Evolutionary conservation across 2,888 invertebrate genomes (phyloP).

Genomic region (Diarsia mendica): DNA sequence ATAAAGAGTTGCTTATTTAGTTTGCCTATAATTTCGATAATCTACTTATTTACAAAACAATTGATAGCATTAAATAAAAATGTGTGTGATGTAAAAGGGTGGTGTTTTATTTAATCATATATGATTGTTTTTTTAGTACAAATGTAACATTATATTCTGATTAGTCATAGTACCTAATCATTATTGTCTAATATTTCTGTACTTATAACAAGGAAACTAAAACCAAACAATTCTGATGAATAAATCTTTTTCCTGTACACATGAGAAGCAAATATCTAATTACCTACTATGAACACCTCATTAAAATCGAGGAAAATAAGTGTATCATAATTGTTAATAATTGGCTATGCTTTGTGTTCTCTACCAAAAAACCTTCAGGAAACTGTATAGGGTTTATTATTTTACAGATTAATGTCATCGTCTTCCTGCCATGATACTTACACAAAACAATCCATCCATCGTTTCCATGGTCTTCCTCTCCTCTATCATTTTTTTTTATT

Average conservation of each 20-base stretch:
- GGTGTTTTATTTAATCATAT: background rate
- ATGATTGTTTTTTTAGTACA: background rate
- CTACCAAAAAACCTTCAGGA: background rate
- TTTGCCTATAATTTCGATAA: slow-evolving; percentile 8
- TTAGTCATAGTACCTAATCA: background rate
- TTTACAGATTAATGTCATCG: background rate
- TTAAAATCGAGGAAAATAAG: slow-evolving; percentile 15
- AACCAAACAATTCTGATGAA: slow-evolving; percentile 3
- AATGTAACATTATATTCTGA: background rate
- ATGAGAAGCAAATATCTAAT: slow-evolving; percentile 26
- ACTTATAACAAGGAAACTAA: slow-evolving; percentile 16
- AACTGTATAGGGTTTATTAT: background rate
- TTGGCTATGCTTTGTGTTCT: background rate
- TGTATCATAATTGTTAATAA: background rate
- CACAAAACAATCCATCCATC: no score
- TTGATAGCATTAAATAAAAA: background rate
- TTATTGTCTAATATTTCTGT: slow-evolving; percentile 15
- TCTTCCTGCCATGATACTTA: no score
- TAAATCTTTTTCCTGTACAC: slow-evolving; percentile 12
- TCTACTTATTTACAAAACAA: slow-evolving; percentile 44
- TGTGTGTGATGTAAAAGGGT: background rate
- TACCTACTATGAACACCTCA: slow-evolving; percentile 5
- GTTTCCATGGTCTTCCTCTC: no score
- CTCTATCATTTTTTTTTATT: no score
- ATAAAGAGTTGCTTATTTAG: slow-evolving; percentile 6